Conservation (phyloP, 2,797 vertebrate genomes). For the Typhlichthys subterraneus region DNA sequence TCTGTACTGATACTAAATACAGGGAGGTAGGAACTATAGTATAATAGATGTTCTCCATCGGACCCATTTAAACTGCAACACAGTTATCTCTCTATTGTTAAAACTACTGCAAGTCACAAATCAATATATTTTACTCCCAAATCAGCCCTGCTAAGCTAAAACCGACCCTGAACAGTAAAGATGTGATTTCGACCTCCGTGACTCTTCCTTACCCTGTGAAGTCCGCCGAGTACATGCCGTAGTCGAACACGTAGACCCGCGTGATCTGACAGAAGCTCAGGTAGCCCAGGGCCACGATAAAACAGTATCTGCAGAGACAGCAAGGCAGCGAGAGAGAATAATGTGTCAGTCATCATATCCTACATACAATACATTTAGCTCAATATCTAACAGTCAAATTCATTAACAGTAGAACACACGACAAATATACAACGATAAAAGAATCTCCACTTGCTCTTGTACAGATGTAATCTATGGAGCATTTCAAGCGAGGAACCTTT, state of each 20-base stretch:
- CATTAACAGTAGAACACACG: neutral
- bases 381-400: neutral
- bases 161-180: neutral
- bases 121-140: neutral
- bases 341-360: neutral
- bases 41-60: conserved; percentile 20
- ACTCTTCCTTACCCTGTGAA: conserved; percentile 91
- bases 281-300: conserved; percentile 95
- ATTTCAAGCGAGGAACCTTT: neutral
- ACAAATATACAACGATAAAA: too few species aligned
- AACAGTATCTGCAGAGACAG: conserved; percentile 85
- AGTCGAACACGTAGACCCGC: conserved; percentile 97
- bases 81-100: conserved; percentile 17
- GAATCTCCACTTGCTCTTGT: neutral
- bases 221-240: conserved; percentile 97
- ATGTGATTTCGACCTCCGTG: neutral
- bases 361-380: too few species aligned
- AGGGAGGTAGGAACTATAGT: conserved; percentile 15
- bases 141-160: neutral
- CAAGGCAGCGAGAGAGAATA: conserved; percentile 3
- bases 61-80: too few species aligned
- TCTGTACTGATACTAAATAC: conserved; percentile 40
- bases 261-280: conserved; percentile 97
- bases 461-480: neutral
- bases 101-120: neutral